Percentiles rank a stretch among this genome's conserved stretches.
phyloP scores from a whole-genome alignment of 1,140 invertebrate genomes.

The Dendroctonus valens region DNA sequence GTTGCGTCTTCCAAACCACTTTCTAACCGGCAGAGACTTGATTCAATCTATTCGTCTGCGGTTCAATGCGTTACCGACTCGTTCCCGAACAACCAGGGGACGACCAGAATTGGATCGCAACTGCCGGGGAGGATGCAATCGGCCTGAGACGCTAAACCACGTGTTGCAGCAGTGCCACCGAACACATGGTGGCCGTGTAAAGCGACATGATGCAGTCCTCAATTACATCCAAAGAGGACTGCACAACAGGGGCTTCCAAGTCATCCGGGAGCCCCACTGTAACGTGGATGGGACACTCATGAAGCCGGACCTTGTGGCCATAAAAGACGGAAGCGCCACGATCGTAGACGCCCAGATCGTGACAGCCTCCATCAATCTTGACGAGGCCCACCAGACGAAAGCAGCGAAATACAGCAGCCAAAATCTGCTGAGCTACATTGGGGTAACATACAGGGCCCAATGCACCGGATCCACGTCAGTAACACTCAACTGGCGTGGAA shows the following conservation, averaged over 20 bases:
- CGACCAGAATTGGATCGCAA: conserved; percentile 8
- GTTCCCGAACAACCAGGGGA: too few relatives aligned
- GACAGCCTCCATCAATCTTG: not conserved
- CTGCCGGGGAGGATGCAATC: conserved; percentile 14
- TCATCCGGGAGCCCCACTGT: not conserved
- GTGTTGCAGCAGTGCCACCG: conserved; percentile 24
- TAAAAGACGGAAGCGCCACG: not conserved
- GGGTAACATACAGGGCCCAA: not conserved
- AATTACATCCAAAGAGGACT: not conserved
- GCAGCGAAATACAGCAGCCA: not conserved
- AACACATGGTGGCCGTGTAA: not conserved
- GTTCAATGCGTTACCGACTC: too few relatives aligned
- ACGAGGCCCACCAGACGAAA: not conserved
- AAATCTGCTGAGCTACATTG: too few relatives aligned
- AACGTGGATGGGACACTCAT: too few relatives aligned
- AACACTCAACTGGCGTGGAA: conserved; percentile 6
- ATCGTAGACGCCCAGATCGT: conserved; percentile 1
- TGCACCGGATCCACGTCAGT: not conserved
- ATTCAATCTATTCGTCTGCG: not conserved
- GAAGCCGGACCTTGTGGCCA: not conserved
- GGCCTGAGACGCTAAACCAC: conserved; percentile 20
- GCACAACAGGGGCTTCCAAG: not conserved
- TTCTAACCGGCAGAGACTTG: conserved; percentile 14
- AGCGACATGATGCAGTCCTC: not conserved
- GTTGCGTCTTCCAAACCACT: not conserved